phyloP scores from a whole-genome alignment of 2,888 invertebrate species.

The Cephus spinipes region DNA sequence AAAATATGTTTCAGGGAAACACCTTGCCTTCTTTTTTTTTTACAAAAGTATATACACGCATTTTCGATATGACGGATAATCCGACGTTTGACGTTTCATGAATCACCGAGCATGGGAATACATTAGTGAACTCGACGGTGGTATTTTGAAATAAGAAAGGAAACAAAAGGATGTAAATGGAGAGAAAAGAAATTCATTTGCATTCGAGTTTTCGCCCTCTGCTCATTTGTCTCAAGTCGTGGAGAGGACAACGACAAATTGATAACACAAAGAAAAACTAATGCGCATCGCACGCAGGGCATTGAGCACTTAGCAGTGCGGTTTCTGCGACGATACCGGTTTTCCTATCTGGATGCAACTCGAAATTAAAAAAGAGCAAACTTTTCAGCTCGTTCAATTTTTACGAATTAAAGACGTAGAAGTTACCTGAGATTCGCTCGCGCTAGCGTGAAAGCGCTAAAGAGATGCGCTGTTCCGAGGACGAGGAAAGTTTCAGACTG shows the following conservation, averaged over 20 bases:
- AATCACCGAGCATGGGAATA: not conserved
- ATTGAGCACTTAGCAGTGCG: not conserved
- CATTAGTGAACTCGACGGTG: not conserved
- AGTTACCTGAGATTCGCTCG: not conserved
- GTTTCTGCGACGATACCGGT: not conserved
- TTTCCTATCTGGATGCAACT: not conserved
- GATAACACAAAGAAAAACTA: not conserved
- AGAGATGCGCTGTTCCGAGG: not conserved
- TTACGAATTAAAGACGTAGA: not conserved
- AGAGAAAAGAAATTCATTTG: not conserved
- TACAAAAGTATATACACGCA: too few relatives aligned
- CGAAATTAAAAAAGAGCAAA: not conserved
- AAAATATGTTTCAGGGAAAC: not conserved
- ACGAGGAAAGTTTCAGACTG: not conserved
- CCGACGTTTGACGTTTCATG: constrained; percentile 8
- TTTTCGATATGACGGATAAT: not conserved
- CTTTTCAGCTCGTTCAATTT: not conserved
- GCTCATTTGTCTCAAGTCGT: not conserved
- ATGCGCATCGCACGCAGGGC: not conserved
- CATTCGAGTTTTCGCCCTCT: not conserved
- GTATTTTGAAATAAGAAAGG: not conserved
- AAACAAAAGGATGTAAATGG: not conserved
- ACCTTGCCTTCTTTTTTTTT: too few relatives aligned
- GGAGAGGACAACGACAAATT: not conserved
- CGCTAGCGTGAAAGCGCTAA: not conserved